Evolutionary conservation across 1,140 invertebrate species (phyloP).

Genomic region (Teleogryllus occipitalis): DNA sequence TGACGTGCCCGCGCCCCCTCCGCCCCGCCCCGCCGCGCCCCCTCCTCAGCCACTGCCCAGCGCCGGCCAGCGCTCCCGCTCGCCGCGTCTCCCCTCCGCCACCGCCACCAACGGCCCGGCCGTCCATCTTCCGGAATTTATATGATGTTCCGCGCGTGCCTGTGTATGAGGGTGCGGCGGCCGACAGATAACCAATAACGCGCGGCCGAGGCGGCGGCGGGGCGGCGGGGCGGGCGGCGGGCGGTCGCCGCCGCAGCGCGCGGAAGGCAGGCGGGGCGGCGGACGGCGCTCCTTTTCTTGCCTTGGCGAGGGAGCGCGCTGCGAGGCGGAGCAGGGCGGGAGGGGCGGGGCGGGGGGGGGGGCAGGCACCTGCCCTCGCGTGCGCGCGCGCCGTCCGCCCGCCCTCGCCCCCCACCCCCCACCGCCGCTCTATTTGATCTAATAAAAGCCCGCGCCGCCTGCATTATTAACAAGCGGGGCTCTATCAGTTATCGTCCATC

Average conservation of each 20-base stretch:
- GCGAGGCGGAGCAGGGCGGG: too few species aligned
- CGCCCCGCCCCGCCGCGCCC: not conserved
- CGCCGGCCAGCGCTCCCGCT: not conserved
- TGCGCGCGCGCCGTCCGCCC: not conserved
- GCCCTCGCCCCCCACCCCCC: too few species aligned
- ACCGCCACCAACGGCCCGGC: too few species aligned
- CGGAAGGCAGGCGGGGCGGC: too few species aligned
- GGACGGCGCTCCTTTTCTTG: too few species aligned
- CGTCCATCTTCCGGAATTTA: constrained; percentile 3
- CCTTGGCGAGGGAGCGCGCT: too few species aligned
- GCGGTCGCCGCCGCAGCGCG: too few species aligned
- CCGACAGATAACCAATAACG: constrained; percentile 3
- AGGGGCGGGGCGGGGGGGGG: not conserved
- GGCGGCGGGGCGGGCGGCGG: too few species aligned
- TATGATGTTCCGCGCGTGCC: not conserved
- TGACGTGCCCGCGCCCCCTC: not conserved
- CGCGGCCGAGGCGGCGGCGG: too few species aligned
- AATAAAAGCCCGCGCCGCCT: not conserved
- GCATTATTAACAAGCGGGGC: not conserved
- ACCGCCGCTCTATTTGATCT: not conserved
- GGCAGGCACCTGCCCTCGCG: not conserved
- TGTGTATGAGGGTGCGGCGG: not conserved
- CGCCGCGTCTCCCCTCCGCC: too few species aligned
- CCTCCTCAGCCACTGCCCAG: not conserved
- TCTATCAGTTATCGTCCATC: constrained; percentile 4